These are phyloP conservation scores for Ornithoptera alexandrae DNA, from an alignment of 2,888 invertebrate genomes.

Conservation along the genomic window DNA sequence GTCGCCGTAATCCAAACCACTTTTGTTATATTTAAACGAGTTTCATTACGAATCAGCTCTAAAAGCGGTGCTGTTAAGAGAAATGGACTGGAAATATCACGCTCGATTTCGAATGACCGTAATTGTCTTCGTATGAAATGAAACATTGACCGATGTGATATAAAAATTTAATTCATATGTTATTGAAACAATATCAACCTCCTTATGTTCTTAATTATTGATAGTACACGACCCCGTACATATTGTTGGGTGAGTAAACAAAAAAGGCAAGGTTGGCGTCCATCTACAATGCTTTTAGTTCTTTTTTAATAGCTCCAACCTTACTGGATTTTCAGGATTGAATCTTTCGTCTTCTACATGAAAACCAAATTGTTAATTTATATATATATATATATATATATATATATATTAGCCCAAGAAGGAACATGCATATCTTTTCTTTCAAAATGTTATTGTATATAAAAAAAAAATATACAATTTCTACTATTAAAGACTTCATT, in stretches of 20 bases:
- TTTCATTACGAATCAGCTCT: conserved; percentile 76
- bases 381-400: too few species aligned
- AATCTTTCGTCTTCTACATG: too few species aligned
- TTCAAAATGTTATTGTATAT: too few species aligned
- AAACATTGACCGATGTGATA: conserved; percentile 41
- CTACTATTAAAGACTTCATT: too few species aligned
- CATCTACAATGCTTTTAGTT: too few species aligned
- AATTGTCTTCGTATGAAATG: conserved; percentile 60
- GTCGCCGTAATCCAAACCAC: conserved; percentile 71
- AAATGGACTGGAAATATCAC: conserved; percentile 76
- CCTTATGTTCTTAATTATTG: neutral
- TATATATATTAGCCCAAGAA: too few species aligned
- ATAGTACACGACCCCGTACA: neutral
- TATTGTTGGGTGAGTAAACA: neutral
- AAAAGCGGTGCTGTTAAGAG: conserved; percentile 72
- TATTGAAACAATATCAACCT: neutral
- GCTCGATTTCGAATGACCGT: conserved; percentile 68
- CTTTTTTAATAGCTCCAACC: too few species aligned
- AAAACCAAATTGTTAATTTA: too few species aligned
- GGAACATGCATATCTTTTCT: too few species aligned
- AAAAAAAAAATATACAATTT: too few species aligned
- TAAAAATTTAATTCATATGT: conserved; percentile 12
- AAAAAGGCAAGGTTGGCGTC: too few species aligned
- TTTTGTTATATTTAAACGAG: conserved; percentile 78
- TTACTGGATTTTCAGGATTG: too few species aligned